These are phyloP conservation scores for Himalopsyche japonica DNA, from an alignment of 2,888 invertebrate species.

Conservation along the genomic window DNA sequence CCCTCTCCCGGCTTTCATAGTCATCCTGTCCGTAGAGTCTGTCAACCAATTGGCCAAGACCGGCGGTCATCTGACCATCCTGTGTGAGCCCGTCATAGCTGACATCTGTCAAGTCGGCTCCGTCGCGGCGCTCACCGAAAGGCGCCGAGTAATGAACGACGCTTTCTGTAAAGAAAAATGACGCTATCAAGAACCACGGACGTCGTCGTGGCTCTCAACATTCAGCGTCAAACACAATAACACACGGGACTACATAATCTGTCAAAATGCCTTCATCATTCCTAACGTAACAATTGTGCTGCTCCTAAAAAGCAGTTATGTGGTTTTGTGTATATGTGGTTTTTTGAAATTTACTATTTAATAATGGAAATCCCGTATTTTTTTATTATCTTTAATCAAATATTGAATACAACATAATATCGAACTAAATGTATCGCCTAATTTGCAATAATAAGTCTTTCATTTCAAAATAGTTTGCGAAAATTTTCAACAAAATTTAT, in stretches of 20 bases:
- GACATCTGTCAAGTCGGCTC: conserved; percentile 72
- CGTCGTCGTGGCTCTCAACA: background rate
- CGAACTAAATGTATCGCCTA: too few relatives aligned
- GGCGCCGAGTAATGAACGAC: conserved; percentile 70
- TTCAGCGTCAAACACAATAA: conserved; percentile 19
- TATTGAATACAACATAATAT: too few relatives aligned
- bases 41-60: conserved; percentile 83
- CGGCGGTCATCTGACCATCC: conserved; percentile 63
- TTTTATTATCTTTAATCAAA: too few relatives aligned
- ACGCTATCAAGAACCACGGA: conserved; percentile 42
- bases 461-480: too few relatives aligned
- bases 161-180: conserved; percentile 58
- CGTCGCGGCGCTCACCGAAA: conserved; percentile 65
- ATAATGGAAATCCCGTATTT: too few relatives aligned
- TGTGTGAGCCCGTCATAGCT: conserved; percentile 76
- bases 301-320: background rate
- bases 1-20: conserved; percentile 63
- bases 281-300: background rate
- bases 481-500: too few relatives aligned
- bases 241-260: background rate
- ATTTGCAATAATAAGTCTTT: too few relatives aligned
- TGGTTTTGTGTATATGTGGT: background rate
- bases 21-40: conserved; percentile 71
- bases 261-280: background rate
- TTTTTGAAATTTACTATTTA: too few relatives aligned